Conservation (phyloP, 2,797 vertebrate genomes). For the Melanotaenia trifasciata region DNA sequence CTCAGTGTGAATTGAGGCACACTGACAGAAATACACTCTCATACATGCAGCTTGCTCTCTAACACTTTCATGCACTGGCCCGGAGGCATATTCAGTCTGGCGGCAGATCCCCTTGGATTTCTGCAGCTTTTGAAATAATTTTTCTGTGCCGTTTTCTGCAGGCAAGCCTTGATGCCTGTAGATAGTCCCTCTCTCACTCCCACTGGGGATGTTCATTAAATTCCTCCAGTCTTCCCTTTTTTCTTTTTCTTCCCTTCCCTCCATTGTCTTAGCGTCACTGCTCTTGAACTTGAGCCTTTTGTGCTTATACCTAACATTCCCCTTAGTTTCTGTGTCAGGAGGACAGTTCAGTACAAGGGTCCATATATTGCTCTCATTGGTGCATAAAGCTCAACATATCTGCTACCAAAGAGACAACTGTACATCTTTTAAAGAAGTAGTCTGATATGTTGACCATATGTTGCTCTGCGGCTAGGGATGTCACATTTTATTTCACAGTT, state of each 20-base stretch:
- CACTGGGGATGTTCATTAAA: conserved; percentile 84
- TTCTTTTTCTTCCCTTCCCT: conserved; percentile 31
- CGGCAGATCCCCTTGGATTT: conserved; percentile 80
- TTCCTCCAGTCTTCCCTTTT: conserved; percentile 69
- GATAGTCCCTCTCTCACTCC: conserved; percentile 72
- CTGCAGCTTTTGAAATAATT: conserved; percentile 82
- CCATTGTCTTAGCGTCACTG: conserved; percentile 71
- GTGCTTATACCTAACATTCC: conserved; percentile 59
- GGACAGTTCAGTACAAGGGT: conserved; percentile 34
- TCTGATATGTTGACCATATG: conserved; percentile 28
- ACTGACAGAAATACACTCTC: conserved; percentile 63
- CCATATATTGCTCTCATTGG: conserved; percentile 27
- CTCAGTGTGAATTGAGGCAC: conserved; percentile 61
- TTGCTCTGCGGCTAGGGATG: conserved; percentile 14
- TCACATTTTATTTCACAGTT: too few relatives aligned
- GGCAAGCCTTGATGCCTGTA: conserved; percentile 74
- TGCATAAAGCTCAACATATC: conserved; percentile 57
- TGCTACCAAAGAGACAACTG: conserved; percentile 66
- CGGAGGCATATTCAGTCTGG: conserved; percentile 79
- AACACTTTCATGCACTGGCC: conserved; percentile 76
- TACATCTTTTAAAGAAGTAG: conserved; percentile 27
- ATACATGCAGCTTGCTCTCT: conserved; percentile 62
- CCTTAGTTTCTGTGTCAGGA: conserved; percentile 45
- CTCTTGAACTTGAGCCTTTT: conserved; percentile 59
- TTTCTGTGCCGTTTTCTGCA: conserved; percentile 70